Conservation (phyloP, 2,113 vertebrate species). For the Clarias macrocephalus region DNA sequence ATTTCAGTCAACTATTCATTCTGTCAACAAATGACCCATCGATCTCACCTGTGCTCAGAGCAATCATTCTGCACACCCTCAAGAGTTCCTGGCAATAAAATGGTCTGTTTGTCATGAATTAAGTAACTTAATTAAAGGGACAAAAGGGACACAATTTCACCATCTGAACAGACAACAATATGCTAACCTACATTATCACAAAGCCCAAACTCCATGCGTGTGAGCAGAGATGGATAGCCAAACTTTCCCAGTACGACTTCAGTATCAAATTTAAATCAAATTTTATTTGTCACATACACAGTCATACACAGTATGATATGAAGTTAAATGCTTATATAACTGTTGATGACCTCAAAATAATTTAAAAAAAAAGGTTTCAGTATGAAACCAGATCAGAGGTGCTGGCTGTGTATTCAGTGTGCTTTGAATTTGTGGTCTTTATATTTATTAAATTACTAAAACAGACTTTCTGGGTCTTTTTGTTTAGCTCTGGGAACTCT, state of each 20-base stretch:
- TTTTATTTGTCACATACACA: no score
- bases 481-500: no score
- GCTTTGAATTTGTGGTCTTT: no score
- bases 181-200: slow-evolving; percentile 41
- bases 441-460: no score
- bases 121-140: slow-evolving; percentile 8
- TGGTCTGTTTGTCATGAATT: slow-evolving; percentile 40
- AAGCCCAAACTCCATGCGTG: not conserved
- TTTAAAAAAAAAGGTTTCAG: no score
- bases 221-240: slow-evolving; percentile 6
- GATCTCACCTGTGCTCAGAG: slow-evolving; percentile 4
- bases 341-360: no score
- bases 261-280: not conserved
- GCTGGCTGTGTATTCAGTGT: no score
- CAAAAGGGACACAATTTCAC: not conserved
- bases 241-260: not conserved
- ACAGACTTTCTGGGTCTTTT: no score
- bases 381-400: no score
- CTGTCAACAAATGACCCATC: slow-evolving; percentile 28
- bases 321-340: no score
- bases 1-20: slow-evolving; percentile 14
- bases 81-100: slow-evolving; percentile 26
- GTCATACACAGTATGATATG: no score
- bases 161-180: not conserved
- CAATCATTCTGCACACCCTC: not conserved